phyloP scores from a whole-genome alignment of 2,113 vertebrate genomes.

The Gambusia holbrooki region DNA sequence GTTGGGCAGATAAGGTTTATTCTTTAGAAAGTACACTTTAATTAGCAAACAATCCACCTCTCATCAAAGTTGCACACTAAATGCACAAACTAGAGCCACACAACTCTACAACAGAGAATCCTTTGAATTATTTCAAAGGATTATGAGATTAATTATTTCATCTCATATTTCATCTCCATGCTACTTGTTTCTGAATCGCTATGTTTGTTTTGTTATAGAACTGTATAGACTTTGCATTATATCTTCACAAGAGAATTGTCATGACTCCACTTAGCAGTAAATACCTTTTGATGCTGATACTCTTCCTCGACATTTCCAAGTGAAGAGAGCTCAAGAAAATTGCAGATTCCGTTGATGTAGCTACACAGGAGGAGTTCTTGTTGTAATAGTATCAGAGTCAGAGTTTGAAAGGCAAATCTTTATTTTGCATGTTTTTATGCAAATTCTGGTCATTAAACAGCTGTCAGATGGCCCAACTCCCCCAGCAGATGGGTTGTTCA shows the following conservation, averaged over 20 bases:
- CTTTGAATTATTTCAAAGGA: not conserved
- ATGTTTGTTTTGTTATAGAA: not conserved
- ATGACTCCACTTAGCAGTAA: not conserved
- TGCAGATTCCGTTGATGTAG: not conserved
- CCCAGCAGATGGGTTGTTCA: slow-evolving; percentile 35
- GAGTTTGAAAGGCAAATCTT: not conserved
- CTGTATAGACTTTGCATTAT: not conserved
- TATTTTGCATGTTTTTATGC: slow-evolving; percentile 13
- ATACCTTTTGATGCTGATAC: not conserved
- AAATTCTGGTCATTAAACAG: slow-evolving; percentile 15
- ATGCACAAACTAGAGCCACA: not conserved
- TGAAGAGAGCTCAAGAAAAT: not conserved
- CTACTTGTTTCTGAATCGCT: too few species aligned
- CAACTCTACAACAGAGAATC: not conserved
- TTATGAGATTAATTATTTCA: too few species aligned
- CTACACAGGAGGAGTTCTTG: not conserved
- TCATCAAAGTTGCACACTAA: not conserved
- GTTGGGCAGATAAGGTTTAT: not conserved
- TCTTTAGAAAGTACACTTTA: not conserved
- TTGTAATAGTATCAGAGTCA: not conserved
- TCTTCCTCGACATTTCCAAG: not conserved
- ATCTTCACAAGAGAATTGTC: not conserved
- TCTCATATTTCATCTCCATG: not conserved
- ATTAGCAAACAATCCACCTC: not conserved
- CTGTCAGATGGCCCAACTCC: slow-evolving; percentile 27